phyloP scores from a whole-genome alignment of 2,888 invertebrate genomes.

The Drosophila melanosoma region DNA sequence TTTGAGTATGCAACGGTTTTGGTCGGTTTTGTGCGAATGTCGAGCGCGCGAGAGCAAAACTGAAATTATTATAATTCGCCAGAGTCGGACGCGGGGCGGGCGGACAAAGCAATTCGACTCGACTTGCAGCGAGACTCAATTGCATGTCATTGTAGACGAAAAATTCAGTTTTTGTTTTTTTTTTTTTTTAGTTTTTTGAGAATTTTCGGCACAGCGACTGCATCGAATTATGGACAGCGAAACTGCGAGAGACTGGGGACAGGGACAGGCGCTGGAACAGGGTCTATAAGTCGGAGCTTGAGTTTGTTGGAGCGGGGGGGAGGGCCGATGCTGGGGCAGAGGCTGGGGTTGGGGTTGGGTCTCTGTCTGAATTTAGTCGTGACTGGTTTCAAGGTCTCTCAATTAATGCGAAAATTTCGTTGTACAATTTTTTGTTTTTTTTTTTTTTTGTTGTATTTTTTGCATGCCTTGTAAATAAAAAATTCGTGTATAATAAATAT shows the following conservation, averaged over 20 bases:
- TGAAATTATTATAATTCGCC: slow-evolving; percentile 70
- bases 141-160: slow-evolving; percentile 79
- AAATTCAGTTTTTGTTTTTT: slow-evolving; percentile 23
- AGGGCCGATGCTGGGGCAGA: slow-evolving; percentile 13
- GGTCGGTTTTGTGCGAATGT: slow-evolving; percentile 68
- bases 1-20: slow-evolving; percentile 44
- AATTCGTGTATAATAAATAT: slow-evolving; percentile 79
- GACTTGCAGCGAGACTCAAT: slow-evolving; percentile 70
- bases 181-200: slow-evolving; percentile 57
- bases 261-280: slow-evolving; percentile 7
- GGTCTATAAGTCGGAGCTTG: slow-evolving; percentile 35
- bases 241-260: slow-evolving; percentile 12
- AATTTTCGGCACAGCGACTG: slow-evolving; percentile 65
- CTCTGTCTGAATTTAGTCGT: slow-evolving; percentile 76
- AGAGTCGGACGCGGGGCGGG: slow-evolving; percentile 28
- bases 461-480: slow-evolving; percentile 70
- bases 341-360: slow-evolving; percentile 57
- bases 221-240: slow-evolving; percentile 27
- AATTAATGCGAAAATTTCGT: slow-evolving; percentile 80
- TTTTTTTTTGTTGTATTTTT: slow-evolving; percentile 47
- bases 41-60: slow-evolving; percentile 63
- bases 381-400: slow-evolving; percentile 78
- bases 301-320: slow-evolving; percentile 18
- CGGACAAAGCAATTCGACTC: slow-evolving; percentile 62
- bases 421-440: slow-evolving; percentile 60